These are phyloP conservation scores for Micromussa lordhowensis DNA, from an alignment of 92 coral and sea anemone species.

Conservation along the genomic window DNA sequence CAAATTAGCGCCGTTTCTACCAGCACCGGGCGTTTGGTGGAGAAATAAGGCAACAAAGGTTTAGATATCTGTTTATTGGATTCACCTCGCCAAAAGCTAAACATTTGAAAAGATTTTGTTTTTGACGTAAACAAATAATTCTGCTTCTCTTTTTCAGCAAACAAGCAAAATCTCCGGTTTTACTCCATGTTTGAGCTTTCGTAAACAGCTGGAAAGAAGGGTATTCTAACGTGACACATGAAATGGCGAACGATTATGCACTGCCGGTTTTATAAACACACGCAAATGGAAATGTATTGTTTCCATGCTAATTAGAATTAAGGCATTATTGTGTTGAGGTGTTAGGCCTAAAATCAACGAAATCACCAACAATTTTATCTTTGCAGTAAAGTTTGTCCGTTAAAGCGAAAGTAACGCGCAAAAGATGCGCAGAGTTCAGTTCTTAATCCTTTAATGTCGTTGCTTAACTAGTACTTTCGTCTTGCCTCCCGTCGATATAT, in stretches of 20 bases:
- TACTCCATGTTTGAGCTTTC: background rate
- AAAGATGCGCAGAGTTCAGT: background rate
- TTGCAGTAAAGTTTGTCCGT: background rate
- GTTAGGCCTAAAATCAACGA: background rate
- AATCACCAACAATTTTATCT: background rate
- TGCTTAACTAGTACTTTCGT: background rate
- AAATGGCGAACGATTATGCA: background rate
- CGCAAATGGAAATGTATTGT: background rate
- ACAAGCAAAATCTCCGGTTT: background rate
- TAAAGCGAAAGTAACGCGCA: background rate
- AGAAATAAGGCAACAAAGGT: background rate
- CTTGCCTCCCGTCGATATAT: background rate
- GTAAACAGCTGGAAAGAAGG: background rate
- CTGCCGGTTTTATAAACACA: background rate
- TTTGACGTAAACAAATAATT: background rate
- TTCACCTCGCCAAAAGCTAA: background rate
- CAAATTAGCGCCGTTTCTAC: too few relatives aligned
- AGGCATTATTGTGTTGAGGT: background rate
- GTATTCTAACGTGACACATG: background rate
- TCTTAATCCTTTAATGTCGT: background rate
- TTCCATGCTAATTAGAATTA: background rate
- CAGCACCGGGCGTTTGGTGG: too few relatives aligned
- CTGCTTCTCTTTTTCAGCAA: background rate
- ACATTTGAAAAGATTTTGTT: background rate
- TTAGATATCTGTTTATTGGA: background rate